Conservation (phyloP, 2,888 invertebrate species). For the Machimus atricapillus region DNA sequence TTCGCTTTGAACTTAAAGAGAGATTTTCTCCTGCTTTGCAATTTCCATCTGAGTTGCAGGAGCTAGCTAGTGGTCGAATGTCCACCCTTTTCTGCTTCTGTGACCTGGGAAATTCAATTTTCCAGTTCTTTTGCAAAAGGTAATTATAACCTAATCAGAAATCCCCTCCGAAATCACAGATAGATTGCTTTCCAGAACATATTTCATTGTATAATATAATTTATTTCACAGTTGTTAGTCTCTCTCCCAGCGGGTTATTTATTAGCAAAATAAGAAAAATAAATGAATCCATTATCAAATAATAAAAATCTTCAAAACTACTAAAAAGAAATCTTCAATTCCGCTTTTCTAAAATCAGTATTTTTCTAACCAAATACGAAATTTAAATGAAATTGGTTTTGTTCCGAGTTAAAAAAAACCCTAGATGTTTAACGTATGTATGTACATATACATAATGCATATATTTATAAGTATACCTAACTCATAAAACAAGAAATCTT, state of each 20-base stretch:
- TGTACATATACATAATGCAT: too few species aligned
- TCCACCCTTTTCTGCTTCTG: not conserved
- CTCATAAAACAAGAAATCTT: too few species aligned
- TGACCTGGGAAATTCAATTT: not conserved
- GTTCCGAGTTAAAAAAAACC: too few species aligned
- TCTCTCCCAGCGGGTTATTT: not conserved
- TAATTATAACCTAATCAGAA: not conserved
- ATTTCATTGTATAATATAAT: not conserved
- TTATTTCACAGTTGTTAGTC: not conserved
- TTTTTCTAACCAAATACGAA: too few species aligned
- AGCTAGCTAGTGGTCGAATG: not conserved
- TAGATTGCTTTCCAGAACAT: not conserved
- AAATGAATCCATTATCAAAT: not conserved
- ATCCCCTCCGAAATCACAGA: not conserved
- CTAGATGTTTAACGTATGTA: too few species aligned
- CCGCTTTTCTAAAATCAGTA: too few species aligned
- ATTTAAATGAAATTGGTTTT: too few species aligned
- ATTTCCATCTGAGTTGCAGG: not conserved
- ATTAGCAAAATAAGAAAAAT: too few species aligned
- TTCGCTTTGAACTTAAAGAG: constrained; percentile 38
- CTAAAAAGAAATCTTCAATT: too few species aligned
- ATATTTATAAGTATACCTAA: too few species aligned
- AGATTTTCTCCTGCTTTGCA: constrained; percentile 10
- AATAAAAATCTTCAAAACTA: too few species aligned
- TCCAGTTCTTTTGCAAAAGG: not conserved